Evolutionary conservation across 2,888 invertebrate genomes (phyloP).

Genomic region (Lacanobia oleracea): DNA sequence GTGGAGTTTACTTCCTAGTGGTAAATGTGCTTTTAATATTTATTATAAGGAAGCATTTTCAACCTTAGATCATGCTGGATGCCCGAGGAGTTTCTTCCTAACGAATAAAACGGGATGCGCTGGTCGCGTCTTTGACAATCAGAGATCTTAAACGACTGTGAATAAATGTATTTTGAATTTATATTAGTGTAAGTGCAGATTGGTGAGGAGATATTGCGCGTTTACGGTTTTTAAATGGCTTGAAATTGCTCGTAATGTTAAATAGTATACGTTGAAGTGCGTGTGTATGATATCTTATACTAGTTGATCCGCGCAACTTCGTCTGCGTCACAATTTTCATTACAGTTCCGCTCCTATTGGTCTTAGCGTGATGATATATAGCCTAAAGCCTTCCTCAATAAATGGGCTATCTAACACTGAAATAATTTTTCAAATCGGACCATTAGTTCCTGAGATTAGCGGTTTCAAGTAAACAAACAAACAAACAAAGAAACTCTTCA

Average conservation of each 20-base stretch:
- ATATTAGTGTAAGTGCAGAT: constrained; percentile 41
- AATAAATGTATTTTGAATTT: constrained; percentile 42
- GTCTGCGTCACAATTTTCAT: no score
- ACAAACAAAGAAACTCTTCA: no score
- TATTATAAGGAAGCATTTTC: constrained; percentile 53
- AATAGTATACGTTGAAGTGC: not conserved
- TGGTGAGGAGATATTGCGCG: constrained; percentile 21
- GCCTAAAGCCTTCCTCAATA: no score
- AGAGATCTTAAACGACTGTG: constrained; percentile 36
- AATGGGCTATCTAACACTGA: no score
- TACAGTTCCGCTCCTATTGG: no score
- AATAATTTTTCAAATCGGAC: no score
- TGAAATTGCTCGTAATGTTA: not conserved
- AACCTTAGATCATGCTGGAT: constrained; percentile 38
- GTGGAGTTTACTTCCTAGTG: constrained; percentile 40
- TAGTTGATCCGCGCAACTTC: no score
- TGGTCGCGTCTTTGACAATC: constrained; percentile 44
- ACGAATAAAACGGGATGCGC: constrained; percentile 43
- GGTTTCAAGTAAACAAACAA: no score
- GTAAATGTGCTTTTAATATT: constrained; percentile 42
- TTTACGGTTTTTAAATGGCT: constrained; percentile 6
- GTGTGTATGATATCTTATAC: not conserved
- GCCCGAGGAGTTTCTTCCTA: constrained; percentile 18
- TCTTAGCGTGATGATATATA: no score
- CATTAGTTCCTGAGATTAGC: no score